Evolutionary conservation across 2,797 vertebrate species (phyloP).

Genomic region (Enteromius afrohamiltoni): DNA sequence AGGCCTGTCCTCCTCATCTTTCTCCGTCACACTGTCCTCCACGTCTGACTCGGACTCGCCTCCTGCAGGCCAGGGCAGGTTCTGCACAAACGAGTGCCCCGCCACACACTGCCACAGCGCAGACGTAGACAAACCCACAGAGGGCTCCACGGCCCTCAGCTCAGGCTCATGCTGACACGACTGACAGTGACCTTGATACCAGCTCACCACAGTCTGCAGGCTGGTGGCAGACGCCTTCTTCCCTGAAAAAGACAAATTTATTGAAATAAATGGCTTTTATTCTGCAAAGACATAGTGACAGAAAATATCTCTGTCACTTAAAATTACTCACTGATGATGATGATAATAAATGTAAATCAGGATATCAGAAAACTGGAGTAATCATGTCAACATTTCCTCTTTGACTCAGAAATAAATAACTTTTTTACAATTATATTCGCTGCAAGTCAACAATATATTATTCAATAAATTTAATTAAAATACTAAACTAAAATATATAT

Average conservation of each 20-base stretch:
- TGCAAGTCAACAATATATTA: too few species aligned
- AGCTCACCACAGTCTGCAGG: conserved; percentile 84
- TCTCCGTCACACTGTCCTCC: conserved; percentile 67
- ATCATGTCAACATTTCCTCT: background rate
- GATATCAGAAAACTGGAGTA: background rate
- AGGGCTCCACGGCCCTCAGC: conserved; percentile 81
- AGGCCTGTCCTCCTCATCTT: conserved; percentile 9
- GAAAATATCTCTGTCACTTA: too few species aligned
- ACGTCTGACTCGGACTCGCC: conserved; percentile 82
- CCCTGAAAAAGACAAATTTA: conserved; percentile 61
- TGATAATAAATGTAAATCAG: background rate
- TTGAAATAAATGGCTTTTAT: background rate
- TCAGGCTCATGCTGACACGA: conserved; percentile 87
- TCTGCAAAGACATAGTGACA: too few species aligned
- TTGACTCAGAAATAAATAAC: background rate
- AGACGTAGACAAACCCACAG: conserved; percentile 79
- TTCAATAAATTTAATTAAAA: too few species aligned
- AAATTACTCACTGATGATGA: too few species aligned
- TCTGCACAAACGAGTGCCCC: conserved; percentile 88
- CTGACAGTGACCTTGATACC: conserved; percentile 88
- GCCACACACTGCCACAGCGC: conserved; percentile 89
- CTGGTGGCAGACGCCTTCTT: conserved; percentile 79
- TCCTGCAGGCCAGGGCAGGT: conserved; percentile 80
- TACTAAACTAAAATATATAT: too few species aligned
- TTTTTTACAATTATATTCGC: background rate